Evolutionary conservation across 2,888 invertebrate genomes (phyloP).

Genomic region (Apodemia hepburni): DNA sequence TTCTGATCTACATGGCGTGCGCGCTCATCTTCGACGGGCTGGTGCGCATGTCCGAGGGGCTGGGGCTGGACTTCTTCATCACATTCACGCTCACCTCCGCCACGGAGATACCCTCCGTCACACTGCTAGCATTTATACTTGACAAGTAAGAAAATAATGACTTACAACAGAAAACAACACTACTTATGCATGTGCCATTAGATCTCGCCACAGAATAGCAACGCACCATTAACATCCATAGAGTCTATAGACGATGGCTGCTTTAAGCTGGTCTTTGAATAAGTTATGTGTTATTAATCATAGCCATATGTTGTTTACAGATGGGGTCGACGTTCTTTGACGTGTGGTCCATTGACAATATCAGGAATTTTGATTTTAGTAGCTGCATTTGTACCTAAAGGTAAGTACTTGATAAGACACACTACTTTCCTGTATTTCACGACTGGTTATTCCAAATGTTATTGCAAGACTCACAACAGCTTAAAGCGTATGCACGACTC

Average conservation of each 20-base stretch:
- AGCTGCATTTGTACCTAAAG: conserved; percentile 62
- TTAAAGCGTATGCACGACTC: too few relatives aligned
- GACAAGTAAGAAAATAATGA: conserved; percentile 54
- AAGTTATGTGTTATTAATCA: too few relatives aligned
- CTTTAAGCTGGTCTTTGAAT: too few relatives aligned
- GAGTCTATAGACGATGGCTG: too few relatives aligned
- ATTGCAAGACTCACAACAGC: too few relatives aligned
- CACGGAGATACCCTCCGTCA: conserved; percentile 69
- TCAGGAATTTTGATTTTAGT: conserved; percentile 51
- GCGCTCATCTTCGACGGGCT: conserved; percentile 67
- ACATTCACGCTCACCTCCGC: conserved; percentile 67
- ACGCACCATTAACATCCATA: too few relatives aligned
- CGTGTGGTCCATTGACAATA: conserved; percentile 50
- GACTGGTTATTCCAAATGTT: too few relatives aligned
- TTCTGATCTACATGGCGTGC: conserved; percentile 60
- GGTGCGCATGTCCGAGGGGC: conserved; percentile 65
- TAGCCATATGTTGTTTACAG: conserved; percentile 37
- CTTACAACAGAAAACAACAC: too few relatives aligned
- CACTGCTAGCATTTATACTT: conserved; percentile 54
- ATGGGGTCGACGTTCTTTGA: conserved; percentile 60
- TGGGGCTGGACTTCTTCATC: conserved; percentile 69
- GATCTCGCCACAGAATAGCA: too few relatives aligned
- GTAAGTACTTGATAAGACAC: conserved; percentile 35
- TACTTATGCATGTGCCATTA: too few relatives aligned
- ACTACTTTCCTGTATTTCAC: too few relatives aligned